Conservation (phyloP, 2,797 vertebrate genomes). For the Uromys caudimaculatus region DNA sequence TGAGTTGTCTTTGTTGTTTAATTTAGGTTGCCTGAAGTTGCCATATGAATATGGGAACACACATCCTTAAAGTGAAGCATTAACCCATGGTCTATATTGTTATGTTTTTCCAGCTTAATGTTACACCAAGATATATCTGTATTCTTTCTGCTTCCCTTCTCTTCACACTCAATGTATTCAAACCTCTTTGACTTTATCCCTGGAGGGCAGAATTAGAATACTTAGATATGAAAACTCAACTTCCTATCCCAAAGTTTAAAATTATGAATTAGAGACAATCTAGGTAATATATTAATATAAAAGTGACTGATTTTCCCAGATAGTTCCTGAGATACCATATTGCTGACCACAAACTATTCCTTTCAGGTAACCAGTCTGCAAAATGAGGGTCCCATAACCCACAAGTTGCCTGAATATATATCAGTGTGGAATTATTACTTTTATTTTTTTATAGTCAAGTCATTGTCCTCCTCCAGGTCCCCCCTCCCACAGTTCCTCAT, state of each 20-base stretch:
- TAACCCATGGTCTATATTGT: neutral
- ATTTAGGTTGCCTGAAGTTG: neutral
- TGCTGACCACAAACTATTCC: neutral
- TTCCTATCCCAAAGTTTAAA: neutral
- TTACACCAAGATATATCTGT: neutral
- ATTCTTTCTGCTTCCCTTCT: neutral
- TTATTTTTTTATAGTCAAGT: neutral
- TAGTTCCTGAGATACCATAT: neutral
- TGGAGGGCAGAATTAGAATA: neutral
- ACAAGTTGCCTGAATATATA: neutral
- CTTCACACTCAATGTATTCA: neutral
- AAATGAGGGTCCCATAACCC: neutral
- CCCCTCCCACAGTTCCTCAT: neutral
- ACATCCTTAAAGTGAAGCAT: neutral
- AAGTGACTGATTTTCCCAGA: neutral
- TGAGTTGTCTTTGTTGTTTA: constrained; percentile 52
- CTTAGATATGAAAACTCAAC: neutral
- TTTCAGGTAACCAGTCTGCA: neutral
- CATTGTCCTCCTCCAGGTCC: neutral
- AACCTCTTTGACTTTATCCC: neutral
- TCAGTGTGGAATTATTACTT: neutral
- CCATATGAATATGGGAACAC: neutral
- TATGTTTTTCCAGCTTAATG: neutral
- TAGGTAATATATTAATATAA: neutral
- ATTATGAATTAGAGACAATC: neutral